phyloP scores from a whole-genome alignment of 2,888 invertebrate species.

The Pollenia amentaria region DNA sequence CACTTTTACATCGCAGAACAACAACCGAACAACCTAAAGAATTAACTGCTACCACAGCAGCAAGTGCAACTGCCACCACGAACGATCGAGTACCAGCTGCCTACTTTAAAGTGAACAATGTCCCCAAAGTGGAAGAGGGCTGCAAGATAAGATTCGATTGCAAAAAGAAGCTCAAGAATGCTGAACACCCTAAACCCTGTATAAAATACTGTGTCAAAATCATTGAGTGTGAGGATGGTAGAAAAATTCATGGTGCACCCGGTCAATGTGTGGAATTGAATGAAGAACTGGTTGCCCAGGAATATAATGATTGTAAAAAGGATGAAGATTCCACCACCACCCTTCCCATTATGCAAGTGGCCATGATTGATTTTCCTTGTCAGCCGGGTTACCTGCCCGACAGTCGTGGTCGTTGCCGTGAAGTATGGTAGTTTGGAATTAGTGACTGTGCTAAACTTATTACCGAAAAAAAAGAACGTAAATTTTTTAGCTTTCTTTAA shows the following conservation, averaged over 20 bases:
- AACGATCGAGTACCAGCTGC: constrained; percentile 31
- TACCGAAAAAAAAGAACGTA: background rate
- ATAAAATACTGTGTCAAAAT: constrained; percentile 80
- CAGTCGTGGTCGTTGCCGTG: constrained; percentile 81
- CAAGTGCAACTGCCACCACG: constrained; percentile 65
- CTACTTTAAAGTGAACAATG: constrained; percentile 65
- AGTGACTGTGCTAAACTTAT: background rate
- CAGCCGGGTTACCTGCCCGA: constrained; percentile 83
- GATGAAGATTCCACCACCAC: background rate
- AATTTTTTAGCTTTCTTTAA: background rate
- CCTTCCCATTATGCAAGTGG: constrained; percentile 74
- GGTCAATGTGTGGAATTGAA: constrained; percentile 80
- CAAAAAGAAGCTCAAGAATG: constrained; percentile 77
- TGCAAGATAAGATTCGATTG: constrained; percentile 78
- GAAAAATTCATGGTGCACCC: constrained; percentile 72
- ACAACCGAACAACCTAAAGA: constrained; percentile 33
- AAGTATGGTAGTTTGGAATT: constrained; percentile 78
- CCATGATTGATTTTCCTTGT: constrained; percentile 83
- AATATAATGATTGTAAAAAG: constrained; percentile 63
- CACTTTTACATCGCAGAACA: constrained; percentile 1
- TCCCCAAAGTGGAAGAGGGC: constrained; percentile 75
- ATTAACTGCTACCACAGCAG: constrained; percentile 28
- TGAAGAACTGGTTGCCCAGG: constrained; percentile 75
- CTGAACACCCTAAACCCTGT: constrained; percentile 76
- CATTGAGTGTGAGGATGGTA: constrained; percentile 76